Evolutionary conservation across 2,888 invertebrate species (phyloP).

Genomic region (Anagyrus pseudococci): DNA sequence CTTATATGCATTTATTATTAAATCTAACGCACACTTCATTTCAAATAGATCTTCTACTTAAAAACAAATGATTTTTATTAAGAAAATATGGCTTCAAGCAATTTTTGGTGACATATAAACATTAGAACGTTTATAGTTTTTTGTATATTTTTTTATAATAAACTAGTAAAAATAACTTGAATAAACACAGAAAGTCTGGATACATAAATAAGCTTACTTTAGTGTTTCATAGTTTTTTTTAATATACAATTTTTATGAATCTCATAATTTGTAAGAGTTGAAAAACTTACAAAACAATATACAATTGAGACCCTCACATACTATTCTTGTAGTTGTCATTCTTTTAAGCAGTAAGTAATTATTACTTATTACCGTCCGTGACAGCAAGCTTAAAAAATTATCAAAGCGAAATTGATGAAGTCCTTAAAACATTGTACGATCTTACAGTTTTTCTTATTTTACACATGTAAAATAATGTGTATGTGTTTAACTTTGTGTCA

Average conservation of each 20-base stretch:
- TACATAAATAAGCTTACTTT: conserved; percentile 21
- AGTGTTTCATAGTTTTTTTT: conserved; percentile 12
- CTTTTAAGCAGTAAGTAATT: conserved; percentile 26
- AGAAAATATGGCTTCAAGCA: conserved; percentile 38
- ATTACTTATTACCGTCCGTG: conserved; percentile 20
- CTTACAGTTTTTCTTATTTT: conserved; percentile 12
- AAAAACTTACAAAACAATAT: conserved; percentile 33
- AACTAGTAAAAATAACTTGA: conserved; percentile 32
- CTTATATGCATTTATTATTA: conserved; percentile 21
- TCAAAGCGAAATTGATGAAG: conserved; percentile 22
- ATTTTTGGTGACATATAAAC: conserved; percentile 33
- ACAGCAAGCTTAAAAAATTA: conserved; percentile 25
- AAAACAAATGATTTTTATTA: conserved; percentile 30
- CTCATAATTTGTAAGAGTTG: conserved; percentile 27
- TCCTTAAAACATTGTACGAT: conserved; percentile 26
- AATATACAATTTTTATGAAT: conserved; percentile 30
- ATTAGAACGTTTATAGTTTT: conserved; percentile 19
- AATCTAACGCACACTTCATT: conserved; percentile 17
- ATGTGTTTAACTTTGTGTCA: conserved; percentile 22
- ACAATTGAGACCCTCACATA: conserved; percentile 24
- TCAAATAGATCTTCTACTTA: conserved; percentile 30
- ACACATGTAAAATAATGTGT: conserved; percentile 19
- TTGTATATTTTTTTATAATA: conserved; percentile 28
- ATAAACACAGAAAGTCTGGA: conserved; percentile 33
- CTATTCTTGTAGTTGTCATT: conserved; percentile 21